A percentile compares a stretch with the other conserved stretches of the same genome.
phyloP scores from a whole-genome alignment of 2,113 vertebrate species.

The Pluvianellus socialis region DNA sequence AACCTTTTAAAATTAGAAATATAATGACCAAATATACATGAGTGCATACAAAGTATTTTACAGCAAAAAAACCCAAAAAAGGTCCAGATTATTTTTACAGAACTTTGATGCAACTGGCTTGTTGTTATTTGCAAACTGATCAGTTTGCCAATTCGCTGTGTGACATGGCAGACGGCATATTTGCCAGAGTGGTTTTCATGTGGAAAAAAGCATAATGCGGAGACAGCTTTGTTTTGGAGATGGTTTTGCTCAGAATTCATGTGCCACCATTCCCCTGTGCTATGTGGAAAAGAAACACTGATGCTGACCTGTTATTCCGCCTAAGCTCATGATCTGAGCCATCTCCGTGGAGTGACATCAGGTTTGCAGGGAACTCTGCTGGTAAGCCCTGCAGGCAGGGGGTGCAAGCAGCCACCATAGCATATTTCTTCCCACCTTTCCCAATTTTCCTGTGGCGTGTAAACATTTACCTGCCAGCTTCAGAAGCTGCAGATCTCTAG shows the following conservation, averaged over 20 bases:
- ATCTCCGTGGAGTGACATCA: neutral
- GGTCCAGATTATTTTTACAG: neutral
- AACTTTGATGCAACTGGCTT: neutral
- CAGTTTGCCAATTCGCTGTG: neutral
- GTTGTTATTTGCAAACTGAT: neutral
- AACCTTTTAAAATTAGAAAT: neutral
- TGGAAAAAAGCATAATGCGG: accelerated
- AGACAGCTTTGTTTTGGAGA: neutral
- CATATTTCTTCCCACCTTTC: neutral
- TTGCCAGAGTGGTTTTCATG: neutral
- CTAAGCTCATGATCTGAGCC: neutral
- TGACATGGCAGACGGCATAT: neutral
- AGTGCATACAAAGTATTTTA: neutral
- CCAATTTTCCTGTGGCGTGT: neutral
- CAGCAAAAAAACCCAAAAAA: neutral
- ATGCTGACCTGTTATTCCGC: neutral
- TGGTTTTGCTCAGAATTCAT: neutral
- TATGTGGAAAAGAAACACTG: neutral
- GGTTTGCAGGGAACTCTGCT: neutral
- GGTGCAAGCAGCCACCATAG: neutral
- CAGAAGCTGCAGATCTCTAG: neutral
- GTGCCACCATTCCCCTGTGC: neutral
- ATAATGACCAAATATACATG: neutral
- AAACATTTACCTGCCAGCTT: neutral
- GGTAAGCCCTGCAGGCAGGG: neutral